Evolutionary conservation across 2,113 vertebrate genomes (phyloP).

Genomic region (Pardalotus punctatus): DNA sequence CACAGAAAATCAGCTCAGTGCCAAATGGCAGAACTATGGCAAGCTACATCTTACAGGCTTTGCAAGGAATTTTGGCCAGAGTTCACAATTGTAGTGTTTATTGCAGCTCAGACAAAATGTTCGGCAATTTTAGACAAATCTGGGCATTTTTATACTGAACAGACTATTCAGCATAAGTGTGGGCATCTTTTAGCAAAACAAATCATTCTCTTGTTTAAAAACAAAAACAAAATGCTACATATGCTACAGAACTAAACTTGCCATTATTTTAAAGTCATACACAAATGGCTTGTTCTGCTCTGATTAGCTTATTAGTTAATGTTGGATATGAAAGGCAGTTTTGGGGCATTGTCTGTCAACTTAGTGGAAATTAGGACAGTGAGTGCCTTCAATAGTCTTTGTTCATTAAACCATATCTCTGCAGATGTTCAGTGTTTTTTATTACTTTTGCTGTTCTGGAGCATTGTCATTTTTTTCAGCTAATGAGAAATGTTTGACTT

Average conservation of each 20-base stretch:
- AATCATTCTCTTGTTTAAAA: constrained; percentile 54
- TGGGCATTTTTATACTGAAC: constrained; percentile 18
- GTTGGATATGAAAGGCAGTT: constrained; percentile 74
- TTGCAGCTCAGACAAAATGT: neutral
- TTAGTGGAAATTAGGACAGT: constrained; percentile 77
- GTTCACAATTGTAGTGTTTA: neutral
- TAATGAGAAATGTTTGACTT: constrained; percentile 42
- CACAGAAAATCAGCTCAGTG: neutral
- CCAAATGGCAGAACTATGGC: neutral
- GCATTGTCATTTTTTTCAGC: constrained; percentile 34
- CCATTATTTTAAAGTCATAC: constrained; percentile 61
- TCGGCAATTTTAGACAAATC: neutral
- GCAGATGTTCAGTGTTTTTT: constrained; percentile 75
- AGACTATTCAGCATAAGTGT: constrained; percentile 52
- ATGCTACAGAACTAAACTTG: constrained; percentile 38
- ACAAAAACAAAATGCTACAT: constrained; percentile 24
- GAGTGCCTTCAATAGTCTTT: constrained; percentile 77
- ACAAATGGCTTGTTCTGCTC: constrained; percentile 75
- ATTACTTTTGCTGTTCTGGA: constrained; percentile 60
- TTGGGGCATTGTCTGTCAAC: constrained; percentile 77
- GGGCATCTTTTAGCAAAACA: constrained; percentile 51
- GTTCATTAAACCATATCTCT: constrained; percentile 78
- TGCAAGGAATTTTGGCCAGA: neutral
- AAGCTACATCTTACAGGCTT: neutral
- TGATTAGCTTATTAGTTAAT: constrained; percentile 79